Percentiles rank a stretch among this genome's conserved stretches.
Evolutionary conservation across 2,888 invertebrate genomes (phyloP).

Genomic region (Thecophora atra): DNA sequence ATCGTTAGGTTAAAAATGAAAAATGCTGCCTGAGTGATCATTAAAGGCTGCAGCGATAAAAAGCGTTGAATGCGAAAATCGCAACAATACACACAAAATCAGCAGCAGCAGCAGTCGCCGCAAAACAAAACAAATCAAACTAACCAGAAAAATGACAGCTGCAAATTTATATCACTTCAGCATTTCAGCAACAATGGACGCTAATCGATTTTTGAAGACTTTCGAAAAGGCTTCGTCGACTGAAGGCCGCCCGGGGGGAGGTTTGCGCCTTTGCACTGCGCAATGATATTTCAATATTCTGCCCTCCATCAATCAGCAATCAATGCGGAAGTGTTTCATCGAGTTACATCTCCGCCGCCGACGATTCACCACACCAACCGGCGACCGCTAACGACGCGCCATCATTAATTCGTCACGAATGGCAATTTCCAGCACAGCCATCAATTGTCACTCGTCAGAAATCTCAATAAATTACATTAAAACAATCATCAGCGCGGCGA

Average conservation of each 20-base stretch:
- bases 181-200: background rate
- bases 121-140: background rate
- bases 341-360: background rate
- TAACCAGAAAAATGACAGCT: conserved; percentile 20
- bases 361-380: background rate
- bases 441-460: background rate
- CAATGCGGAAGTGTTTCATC: too few species aligned
- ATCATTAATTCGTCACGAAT: background rate
- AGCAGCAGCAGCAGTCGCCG: conserved; percentile 11
- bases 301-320: background rate
- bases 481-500: background rate
- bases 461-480: background rate
- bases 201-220: conserved; percentile 24
- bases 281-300: background rate
- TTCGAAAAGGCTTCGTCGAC: conserved; percentile 1
- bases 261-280: too few species aligned
- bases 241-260: too few species aligned
- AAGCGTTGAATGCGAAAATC: conserved; percentile 21
- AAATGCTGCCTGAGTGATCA: conserved; percentile 27
- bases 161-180: conserved; percentile 23
- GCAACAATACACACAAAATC: conserved; percentile 18
- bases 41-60: conserved; percentile 18
- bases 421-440: background rate
- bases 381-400: background rate
- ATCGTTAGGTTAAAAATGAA: conserved; percentile 13